Evolutionary conservation across 2,888 invertebrate genomes (phyloP).

Genomic region (Heliconius ismenius): DNA sequence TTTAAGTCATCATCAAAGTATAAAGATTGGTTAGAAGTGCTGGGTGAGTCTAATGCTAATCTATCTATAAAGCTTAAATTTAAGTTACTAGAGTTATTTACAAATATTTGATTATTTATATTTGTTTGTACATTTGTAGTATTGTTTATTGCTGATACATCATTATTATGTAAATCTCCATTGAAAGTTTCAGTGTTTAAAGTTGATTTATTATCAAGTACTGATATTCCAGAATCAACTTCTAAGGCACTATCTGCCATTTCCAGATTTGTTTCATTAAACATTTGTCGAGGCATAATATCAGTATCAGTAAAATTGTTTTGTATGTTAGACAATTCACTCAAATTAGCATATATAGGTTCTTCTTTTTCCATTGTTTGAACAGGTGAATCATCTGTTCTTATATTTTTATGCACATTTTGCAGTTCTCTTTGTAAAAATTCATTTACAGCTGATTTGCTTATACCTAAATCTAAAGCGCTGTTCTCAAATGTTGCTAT

Average conservation of each 20-base stretch:
- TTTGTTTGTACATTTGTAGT: constrained; percentile 65
- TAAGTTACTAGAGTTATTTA: constrained; percentile 66
- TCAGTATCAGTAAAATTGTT: constrained; percentile 37
- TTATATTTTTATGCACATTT: constrained; percentile 68
- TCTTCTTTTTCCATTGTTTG: constrained; percentile 47
- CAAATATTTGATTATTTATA: constrained; percentile 65
- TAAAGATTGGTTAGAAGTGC: constrained; percentile 66
- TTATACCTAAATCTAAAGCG: constrained; percentile 69
- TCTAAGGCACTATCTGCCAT: constrained; percentile 49
- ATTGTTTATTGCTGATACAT: constrained; percentile 52
- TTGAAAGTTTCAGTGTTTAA: constrained; percentile 48
- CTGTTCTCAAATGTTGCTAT: constrained; percentile 71
- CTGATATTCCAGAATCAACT: constrained; percentile 63
- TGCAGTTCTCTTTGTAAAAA: constrained; percentile 68
- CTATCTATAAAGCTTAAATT: constrained; percentile 77
- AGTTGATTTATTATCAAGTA: constrained; percentile 61
- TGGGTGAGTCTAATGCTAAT: constrained; percentile 70
- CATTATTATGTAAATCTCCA: constrained; percentile 43
- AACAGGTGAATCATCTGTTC: constrained; percentile 45
- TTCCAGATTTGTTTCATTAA: constrained; percentile 30
- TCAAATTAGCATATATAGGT: constrained; percentile 64
- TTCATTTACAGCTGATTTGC: constrained; percentile 65
- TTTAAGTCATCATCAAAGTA: constrained; percentile 77
- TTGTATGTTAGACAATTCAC: constrained; percentile 33
- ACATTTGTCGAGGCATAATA: not conserved